Base-by-base conservation (phyloP, 2,797 vertebrate genomes). In the Liasis olivaceus region DNA sequence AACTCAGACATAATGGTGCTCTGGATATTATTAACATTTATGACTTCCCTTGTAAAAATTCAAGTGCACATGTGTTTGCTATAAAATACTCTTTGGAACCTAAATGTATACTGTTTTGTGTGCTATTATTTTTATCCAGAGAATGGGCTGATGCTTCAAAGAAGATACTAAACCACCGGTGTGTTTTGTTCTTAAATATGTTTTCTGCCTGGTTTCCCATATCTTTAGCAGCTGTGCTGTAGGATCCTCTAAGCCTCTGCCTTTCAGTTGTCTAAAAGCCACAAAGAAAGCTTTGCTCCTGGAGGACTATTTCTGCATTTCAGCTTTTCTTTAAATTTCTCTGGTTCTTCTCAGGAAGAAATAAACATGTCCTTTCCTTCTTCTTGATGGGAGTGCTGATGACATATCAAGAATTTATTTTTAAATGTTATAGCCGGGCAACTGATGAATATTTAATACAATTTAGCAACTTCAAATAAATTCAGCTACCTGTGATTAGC, bases 51-150 rank as follows among this genome's bases (percentile, higher is more conserved):
- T 96, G 36, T 92, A 56, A 93, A 94, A 96, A 54, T 69, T 64
- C 86, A 4, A 59, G 88, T 90, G 93, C 91, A 92, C 92, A 87
- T 93, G 81, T 93, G 66, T 54, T 91, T 92, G 89, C 64, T 63
- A 60, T 94, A 90, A 95, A 94, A 86, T 87, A 14, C 31, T 92
- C 93, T 94, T 96, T 94, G 90, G 58, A 15, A 92, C 15, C 92
- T 89, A 95, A 90, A 56, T 31, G 88, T 47, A 93, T 2, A 31
- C 24, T 89, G 89, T 85, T 95, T 95, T 59, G 26, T 91, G 93
- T 95, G 94, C 92, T 86, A 93, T 96, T 87, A 51, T 47, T 84
- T 92, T 93, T 90, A 2, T 95, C 36, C 56, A 51, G 0, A 85
- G 51, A 12, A 5, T 94, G 26, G 85, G n/a, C 0, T 5, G 91